Percentiles rank a stretch among this genome's conserved stretches.
phyloP scores from a whole-genome alignment of 1,140 invertebrate species.

The Bemisia tabaci region DNA sequence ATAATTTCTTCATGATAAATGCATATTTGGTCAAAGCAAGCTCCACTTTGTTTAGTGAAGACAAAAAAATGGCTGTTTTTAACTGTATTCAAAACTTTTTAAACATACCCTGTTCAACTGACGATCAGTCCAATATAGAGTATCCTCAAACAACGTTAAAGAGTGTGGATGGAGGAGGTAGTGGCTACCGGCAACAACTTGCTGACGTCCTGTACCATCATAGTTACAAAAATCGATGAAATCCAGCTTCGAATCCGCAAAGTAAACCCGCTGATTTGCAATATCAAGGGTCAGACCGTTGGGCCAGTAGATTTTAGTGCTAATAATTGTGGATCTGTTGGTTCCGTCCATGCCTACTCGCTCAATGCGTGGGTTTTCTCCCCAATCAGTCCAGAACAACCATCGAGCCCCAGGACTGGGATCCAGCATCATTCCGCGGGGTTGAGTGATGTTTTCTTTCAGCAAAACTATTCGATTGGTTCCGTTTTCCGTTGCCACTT shows the following conservation, averaged over 20 bases:
- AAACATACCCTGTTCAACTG: conserved; percentile 78
- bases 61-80: neutral
- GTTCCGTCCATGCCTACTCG: conserved; percentile 90
- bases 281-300: conserved; percentile 92
- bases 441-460: conserved; percentile 87
- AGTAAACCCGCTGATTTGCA: conserved; percentile 86
- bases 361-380: conserved; percentile 92
- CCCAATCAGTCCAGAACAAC: conserved; percentile 98
- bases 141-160: conserved; percentile 82
- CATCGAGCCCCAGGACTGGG: conserved; percentile 69
- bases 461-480: conserved; percentile 69
- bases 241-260: conserved; percentile 94
- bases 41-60: neutral
- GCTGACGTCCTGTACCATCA: conserved; percentile 76
- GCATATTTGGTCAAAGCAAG: neutral
- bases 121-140: conserved; percentile 92
- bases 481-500: conserved; percentile 78
- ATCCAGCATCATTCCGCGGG: conserved; percentile 85
- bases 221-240: conserved; percentile 98
- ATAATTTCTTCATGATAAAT: neutral
- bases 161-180: conserved; percentile 93
- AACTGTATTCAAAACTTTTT: conserved; percentile 1
- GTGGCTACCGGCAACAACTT: conserved; percentile 74
- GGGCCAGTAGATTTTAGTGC: conserved; percentile 96
- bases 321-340: conserved; percentile 73